Evolutionary conservation across 2,888 invertebrate species (phyloP).

Genomic region (Sympetrum striolatum): DNA sequence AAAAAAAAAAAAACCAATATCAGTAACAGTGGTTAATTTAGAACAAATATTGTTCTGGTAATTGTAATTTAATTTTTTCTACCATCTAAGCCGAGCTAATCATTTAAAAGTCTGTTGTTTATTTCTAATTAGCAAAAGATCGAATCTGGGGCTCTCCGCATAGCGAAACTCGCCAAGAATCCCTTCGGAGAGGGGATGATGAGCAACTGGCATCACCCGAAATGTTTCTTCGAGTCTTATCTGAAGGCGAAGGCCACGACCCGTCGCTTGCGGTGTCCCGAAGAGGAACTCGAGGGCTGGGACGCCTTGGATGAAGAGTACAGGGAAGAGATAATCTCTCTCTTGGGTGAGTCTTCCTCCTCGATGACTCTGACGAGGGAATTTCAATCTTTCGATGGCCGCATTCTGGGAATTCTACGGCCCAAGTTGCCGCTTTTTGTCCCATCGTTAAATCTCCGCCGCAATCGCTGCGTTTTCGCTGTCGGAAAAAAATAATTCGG

Average conservation of each 20-base stretch:
- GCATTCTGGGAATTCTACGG: too few species aligned
- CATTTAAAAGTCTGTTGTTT: not conserved
- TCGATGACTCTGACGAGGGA: too few species aligned
- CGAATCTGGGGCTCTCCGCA: constrained; percentile 72
- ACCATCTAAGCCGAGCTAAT: too few species aligned
- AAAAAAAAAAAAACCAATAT: too few species aligned
- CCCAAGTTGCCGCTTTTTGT: too few species aligned
- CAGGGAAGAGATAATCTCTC: constrained; percentile 68
- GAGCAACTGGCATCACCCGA: constrained; percentile 85
- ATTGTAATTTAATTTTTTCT: too few species aligned
- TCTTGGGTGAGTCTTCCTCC: constrained; percentile 71
- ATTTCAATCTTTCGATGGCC: too few species aligned
- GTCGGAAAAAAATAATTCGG: too few species aligned
- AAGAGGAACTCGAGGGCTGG: constrained; percentile 82
- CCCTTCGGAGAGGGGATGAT: constrained; percentile 79
- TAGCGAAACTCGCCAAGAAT: constrained; percentile 80
- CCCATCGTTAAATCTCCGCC: too few species aligned
- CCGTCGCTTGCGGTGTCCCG: constrained; percentile 77
- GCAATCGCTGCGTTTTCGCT: too few species aligned
- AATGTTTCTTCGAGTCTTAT: constrained; percentile 81
- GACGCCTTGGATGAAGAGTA: constrained; percentile 70
- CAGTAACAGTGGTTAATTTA: too few species aligned
- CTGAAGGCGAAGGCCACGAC: constrained; percentile 80
- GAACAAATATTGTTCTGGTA: too few species aligned
- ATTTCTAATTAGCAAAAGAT: constrained; percentile 65